Percentiles rank a stretch among this genome's conserved stretches.
Evolutionary conservation across 2,797 vertebrate species (phyloP).

Genomic region (Salarias fasciatus): DNA sequence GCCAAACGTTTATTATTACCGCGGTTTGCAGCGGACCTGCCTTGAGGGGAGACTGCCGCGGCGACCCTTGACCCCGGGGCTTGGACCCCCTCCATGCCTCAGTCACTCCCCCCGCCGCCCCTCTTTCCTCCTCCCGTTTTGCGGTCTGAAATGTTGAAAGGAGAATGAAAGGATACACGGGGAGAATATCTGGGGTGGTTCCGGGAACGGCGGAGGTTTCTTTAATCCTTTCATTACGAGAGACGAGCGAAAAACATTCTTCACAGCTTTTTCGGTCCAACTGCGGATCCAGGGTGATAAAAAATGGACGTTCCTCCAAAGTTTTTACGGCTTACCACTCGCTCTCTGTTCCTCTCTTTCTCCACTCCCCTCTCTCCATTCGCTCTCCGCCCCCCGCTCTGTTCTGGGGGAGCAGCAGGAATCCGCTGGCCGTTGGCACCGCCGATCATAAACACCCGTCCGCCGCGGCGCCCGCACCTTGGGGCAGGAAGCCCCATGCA

Average conservation of each 20-base stretch:
- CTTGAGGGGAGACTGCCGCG: conserved; percentile 65
- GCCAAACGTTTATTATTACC: conserved; percentile 69
- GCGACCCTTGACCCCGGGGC: conserved; percentile 54
- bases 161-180: conserved; percentile 60
- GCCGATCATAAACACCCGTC: conserved; percentile 65
- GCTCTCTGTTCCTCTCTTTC: background rate
- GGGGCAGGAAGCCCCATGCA: conserved; percentile 67
- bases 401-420: conserved; percentile 41
- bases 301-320: conserved; percentile 47
- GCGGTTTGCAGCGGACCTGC: conserved; percentile 54
- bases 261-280: conserved; percentile 62
- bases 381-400: conserved; percentile 14
- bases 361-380: conserved; percentile 22
- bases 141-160: conserved; percentile 56
- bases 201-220: conserved; percentile 53
- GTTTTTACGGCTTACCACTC: conserved; percentile 52
- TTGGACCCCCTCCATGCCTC: conserved; percentile 10
- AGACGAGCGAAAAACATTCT: conserved; percentile 63
- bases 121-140: conserved; percentile 36
- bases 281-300: conserved; percentile 59
- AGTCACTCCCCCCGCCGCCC: background rate
- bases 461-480: conserved; percentile 38
- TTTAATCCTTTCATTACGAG: conserved; percentile 66
- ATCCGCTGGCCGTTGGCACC: conserved; percentile 65
- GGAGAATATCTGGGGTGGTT: conserved; percentile 69